phyloP scores from a whole-genome alignment of 2,888 invertebrate species.

The Monopis laevigella region DNA sequence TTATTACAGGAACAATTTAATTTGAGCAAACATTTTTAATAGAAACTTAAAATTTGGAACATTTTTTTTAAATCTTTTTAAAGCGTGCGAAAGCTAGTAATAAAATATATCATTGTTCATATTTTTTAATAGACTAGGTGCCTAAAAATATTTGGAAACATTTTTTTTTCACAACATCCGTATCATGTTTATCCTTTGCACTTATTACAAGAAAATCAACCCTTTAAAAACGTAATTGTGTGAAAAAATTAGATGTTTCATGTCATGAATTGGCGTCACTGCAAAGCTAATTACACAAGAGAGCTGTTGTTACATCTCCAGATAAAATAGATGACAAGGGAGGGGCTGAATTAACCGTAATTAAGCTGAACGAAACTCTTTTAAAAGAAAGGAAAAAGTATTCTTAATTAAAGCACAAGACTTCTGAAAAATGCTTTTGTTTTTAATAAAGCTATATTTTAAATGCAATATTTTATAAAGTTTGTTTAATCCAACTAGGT shows the following conservation, averaged over 20 bases:
- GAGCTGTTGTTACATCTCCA: conserved; percentile 29
- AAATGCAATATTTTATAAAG: too few relatives aligned
- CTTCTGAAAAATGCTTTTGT: conserved; percentile 37
- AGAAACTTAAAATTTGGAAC: too few relatives aligned
- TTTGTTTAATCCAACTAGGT: too few relatives aligned
- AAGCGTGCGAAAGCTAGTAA: too few relatives aligned
- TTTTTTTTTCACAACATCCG: neutral
- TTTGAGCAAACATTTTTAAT: too few relatives aligned
- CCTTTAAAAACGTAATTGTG: neutral
- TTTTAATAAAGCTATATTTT: too few relatives aligned
- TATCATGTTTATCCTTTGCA: neutral
- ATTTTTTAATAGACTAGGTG: too few relatives aligned
- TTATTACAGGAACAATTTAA: too few relatives aligned
- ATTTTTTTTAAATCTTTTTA: too few relatives aligned
- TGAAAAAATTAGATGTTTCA: conserved; percentile 24
- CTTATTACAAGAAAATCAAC: too few relatives aligned
- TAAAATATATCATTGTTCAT: too few relatives aligned
- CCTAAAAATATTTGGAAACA: too few relatives aligned
- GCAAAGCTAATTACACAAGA: conserved; percentile 33
- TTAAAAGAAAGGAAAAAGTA: conserved; percentile 35
- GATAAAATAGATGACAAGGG: conserved; percentile 39
- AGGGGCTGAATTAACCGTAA: conserved; percentile 41
- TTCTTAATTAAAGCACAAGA: conserved; percentile 46
- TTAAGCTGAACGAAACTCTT: conserved; percentile 46
- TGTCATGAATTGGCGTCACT: conserved; percentile 29